Evolutionary conservation across 2,113 vertebrate genomes (phyloP).

Genomic region (Leuciscus idus): DNA sequence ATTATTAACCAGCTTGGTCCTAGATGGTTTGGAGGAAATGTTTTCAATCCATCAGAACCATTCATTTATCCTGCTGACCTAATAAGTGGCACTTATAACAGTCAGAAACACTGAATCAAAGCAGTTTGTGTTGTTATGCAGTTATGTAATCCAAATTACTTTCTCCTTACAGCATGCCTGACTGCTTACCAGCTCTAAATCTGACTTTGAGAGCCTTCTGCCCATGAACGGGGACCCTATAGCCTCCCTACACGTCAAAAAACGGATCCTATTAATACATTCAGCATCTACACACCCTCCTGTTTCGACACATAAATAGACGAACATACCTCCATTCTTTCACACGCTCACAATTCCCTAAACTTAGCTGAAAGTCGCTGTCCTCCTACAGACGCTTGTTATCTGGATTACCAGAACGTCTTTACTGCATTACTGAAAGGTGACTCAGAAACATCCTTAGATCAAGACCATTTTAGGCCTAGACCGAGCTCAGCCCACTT

Average conservation of each 20-base stretch:
- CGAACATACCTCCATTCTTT: conserved; percentile 32
- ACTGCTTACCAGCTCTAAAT: conserved; percentile 39
- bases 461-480: conserved; percentile 26
- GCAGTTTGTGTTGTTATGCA: background rate
- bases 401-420: conserved; percentile 27
- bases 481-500: background rate
- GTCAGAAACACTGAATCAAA: background rate
- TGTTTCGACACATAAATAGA: conserved; percentile 40
- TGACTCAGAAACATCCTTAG: conserved; percentile 50
- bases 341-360: conserved; percentile 25
- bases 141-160: conserved; percentile 32
- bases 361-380: conserved; percentile 17
- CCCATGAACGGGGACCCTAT: conserved; percentile 38
- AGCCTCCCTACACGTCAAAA: conserved; percentile 21
- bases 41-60: background rate
- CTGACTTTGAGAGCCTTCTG: conserved; percentile 36
- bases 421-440: conserved; percentile 44
- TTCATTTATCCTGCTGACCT: background rate
- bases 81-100: background rate
- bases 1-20: background rate
- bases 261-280: conserved; percentile 48
- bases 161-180: conserved; percentile 24
- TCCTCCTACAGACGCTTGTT: conserved; percentile 34
- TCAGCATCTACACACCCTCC: background rate
- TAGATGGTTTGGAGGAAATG: background rate